Evolutionary conservation across 2,888 invertebrate genomes (phyloP).

Genomic region (Harpalus rubripes): DNA sequence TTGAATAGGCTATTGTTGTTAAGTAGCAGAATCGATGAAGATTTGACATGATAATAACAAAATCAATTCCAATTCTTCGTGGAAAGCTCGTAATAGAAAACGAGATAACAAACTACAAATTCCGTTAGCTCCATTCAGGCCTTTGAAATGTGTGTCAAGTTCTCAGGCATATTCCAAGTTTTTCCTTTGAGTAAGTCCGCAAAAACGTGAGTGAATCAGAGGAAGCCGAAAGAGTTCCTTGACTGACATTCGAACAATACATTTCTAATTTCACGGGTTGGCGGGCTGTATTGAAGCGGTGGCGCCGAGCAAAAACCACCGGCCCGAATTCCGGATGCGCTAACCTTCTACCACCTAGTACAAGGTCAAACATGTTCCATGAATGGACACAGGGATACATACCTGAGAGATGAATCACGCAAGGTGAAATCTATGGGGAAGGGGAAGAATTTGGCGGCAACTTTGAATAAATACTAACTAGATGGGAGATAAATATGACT

Average conservation of each 20-base stretch:
- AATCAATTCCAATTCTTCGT: conserved; percentile 1
- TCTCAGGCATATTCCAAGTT: conserved; percentile 1
- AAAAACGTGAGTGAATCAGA: conserved; percentile 28
- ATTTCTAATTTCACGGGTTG: conserved; percentile 31
- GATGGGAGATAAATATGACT: neutral
- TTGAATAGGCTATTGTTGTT: neutral
- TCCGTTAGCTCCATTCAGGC: conserved; percentile 4
- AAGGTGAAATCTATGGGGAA: neutral
- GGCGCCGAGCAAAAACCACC: conserved; percentile 31
- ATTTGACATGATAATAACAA: neutral
- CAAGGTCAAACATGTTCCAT: conserved; percentile 8
- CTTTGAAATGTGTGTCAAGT: conserved; percentile 2
- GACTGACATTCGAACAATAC: conserved; percentile 44
- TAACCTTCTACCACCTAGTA: conserved; percentile 14
- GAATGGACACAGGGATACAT: conserved; percentile 4
- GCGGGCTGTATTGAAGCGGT: neutral
- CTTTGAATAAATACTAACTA: neutral
- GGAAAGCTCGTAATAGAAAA: conserved; percentile 8
- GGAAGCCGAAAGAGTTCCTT: conserved; percentile 33
- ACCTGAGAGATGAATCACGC: neutral
- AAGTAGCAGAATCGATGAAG: conserved; percentile 5
- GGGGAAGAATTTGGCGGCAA: neutral
- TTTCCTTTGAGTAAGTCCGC: conserved; percentile 1
- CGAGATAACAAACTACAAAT: neutral
- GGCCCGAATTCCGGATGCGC: conserved; percentile 35